Base-by-base conservation (phyloP, 2,797 vertebrate species). In the Antrozous pallidus region DNA sequence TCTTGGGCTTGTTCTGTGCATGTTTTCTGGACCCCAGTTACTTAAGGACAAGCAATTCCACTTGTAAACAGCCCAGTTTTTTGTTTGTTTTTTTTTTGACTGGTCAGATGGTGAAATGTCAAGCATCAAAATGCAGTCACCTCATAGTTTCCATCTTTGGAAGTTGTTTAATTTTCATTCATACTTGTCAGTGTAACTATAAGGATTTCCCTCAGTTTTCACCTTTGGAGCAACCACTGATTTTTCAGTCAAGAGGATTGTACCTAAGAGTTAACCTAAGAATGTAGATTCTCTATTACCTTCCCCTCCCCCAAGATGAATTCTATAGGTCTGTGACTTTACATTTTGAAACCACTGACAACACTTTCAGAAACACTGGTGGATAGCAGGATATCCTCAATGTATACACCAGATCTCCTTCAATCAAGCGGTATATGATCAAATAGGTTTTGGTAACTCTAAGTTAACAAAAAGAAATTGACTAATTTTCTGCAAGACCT, bases 71-170 rank as follows among this genome's bases (percentile, higher is more conserved):
- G 73, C 33, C 69, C 18, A 38, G 3, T 40, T 20, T 69, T 51
- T 51, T 20, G 18, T 16, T 74, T 14, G 13, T 47, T 47, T 47
- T 13, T 78, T 79, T 67, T 69, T 38, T 1, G 33, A 54, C 31
- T 42, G 13, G 47, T 92, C 51, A 67, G 47, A 54, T 93, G 74
- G n/a, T 80, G 20, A 93, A 95, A 87, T 82, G 54, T 70, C 84
- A 95, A 88, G 26, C 45, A 45, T 83, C 45, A 85, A 94, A 96
- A 92, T 79, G 20, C 40, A 54, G 88, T 90, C 38, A 75, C 5
- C 36, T 90, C 26, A 42, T 31, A 96, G 33, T 82, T 94, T 93
- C 69, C 40, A 56, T 82, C 33, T 80, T 85, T 54, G 31, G 10
- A 86, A 47, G 47, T 82, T 70, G 38, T 73, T 88, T 71, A 82